Evolutionary conservation across 2,888 invertebrate species (phyloP).

Genomic region (Zootermopsis nevadensis): DNA sequence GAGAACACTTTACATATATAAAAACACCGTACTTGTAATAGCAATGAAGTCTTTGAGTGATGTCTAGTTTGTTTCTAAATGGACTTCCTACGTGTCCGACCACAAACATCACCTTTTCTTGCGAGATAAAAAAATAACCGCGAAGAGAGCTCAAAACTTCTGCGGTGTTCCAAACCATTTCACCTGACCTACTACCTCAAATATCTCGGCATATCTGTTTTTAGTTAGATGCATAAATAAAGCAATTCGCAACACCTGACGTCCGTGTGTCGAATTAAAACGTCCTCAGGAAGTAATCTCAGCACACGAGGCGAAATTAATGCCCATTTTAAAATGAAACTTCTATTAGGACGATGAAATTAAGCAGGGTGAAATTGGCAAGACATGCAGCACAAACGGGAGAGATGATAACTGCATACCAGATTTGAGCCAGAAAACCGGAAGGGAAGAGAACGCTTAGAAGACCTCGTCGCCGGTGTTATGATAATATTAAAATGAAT

Average conservation of each 20-base stretch:
- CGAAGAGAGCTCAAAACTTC: constrained; percentile 13
- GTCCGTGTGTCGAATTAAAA: no score
- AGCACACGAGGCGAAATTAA: no score
- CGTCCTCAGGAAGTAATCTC: no score
- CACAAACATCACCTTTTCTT: not conserved
- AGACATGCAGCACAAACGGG: not conserved
- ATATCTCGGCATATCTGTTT: not conserved
- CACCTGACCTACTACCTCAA: constrained; percentile 32
- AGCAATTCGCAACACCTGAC: no score
- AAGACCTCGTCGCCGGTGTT: not conserved
- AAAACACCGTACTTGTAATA: not conserved
- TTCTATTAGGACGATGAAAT: no score
- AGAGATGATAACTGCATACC: not conserved
- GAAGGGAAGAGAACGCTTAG: not conserved
- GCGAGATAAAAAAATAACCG: not conserved
- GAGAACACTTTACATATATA: not conserved
- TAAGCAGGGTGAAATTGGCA: not conserved
- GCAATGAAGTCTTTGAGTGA: not conserved
- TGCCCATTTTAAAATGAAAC: no score
- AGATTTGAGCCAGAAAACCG: no score
- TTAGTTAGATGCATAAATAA: not conserved
- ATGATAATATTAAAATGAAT: not conserved
- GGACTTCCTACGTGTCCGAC: not conserved
- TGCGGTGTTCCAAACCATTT: constrained; percentile 31
- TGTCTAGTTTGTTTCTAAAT: not conserved